Evolutionary conservation across 2,113 vertebrate genomes (phyloP).

Genomic region (Rhabdomys dilectus): DNA sequence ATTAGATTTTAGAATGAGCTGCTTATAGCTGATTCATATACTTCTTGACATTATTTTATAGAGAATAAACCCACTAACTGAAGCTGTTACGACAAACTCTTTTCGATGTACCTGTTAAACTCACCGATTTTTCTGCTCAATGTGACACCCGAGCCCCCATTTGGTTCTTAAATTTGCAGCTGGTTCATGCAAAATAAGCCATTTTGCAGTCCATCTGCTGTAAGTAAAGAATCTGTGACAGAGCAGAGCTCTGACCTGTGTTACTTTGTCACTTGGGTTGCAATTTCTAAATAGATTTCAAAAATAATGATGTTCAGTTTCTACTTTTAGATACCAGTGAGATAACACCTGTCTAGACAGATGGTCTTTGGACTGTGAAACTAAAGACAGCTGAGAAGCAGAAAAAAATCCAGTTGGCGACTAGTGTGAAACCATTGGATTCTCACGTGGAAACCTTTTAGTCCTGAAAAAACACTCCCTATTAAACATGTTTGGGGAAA

Average conservation of each 20-base stretch:
- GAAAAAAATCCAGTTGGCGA: constrained; percentile 65
- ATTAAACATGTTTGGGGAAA: constrained; percentile 65
- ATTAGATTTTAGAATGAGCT: neutral
- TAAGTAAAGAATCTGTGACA: constrained; percentile 81
- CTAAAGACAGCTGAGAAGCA: constrained; percentile 80
- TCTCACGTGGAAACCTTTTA: constrained; percentile 69
- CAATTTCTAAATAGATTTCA: constrained; percentile 85
- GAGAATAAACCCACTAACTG: constrained; percentile 15
- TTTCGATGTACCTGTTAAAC: constrained; percentile 73
- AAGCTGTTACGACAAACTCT: constrained; percentile 23
- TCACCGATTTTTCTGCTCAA: constrained; percentile 78
- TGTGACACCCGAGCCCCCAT: constrained; percentile 75
- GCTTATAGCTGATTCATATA: neutral
- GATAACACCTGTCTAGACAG: constrained; percentile 84
- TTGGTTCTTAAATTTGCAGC: constrained; percentile 83
- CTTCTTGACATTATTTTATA: neutral
- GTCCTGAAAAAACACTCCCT: constrained; percentile 67
- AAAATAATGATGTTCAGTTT: constrained; percentile 86
- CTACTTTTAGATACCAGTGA: constrained; percentile 84
- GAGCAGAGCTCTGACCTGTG: constrained; percentile 80
- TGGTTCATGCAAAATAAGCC: constrained; percentile 84
- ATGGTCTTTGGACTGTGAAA: constrained; percentile 82
- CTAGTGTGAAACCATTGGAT: constrained; percentile 77
- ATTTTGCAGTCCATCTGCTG: constrained; percentile 88
- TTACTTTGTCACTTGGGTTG: constrained; percentile 78